Conservation (phyloP, 1,140 invertebrate genomes). For the Ridgeia piscesae region DNA sequence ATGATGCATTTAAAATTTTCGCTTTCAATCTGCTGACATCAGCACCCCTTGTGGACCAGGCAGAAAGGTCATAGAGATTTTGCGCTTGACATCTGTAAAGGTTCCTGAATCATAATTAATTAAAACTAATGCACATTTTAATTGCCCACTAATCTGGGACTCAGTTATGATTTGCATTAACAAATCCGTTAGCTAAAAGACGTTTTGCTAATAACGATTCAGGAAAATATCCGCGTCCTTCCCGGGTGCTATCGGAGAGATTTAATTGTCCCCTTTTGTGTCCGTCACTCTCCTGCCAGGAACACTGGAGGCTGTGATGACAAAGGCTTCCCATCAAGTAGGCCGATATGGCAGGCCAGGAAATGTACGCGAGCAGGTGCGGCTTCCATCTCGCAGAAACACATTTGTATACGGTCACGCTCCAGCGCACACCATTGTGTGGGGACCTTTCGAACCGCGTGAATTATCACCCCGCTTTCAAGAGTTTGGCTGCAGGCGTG, state of each 20-base stretch:
- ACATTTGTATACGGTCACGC: neutral
- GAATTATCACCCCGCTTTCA: neutral
- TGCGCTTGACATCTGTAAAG: neutral
- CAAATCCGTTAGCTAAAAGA: neutral
- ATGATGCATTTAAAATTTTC: too few relatives aligned
- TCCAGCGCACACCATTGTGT: neutral
- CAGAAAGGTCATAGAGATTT: neutral
- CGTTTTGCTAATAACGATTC: neutral
- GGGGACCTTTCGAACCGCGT: neutral
- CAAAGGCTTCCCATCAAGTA: neutral
- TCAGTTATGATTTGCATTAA: neutral
- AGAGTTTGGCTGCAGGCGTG: neutral
- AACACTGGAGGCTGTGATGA: neutral
- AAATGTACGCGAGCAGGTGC: neutral
- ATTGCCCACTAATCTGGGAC: neutral
- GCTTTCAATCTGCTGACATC: neutral
- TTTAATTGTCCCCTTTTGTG: neutral
- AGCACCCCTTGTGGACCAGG: neutral
- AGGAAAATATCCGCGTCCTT: neutral
- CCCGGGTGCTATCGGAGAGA: neutral
- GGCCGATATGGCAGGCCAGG: neutral
- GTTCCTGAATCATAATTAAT: neutral
- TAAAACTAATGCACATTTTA: neutral
- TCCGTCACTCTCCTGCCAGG: neutral
- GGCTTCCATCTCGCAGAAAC: neutral